Evolutionary conservation across 2,113 vertebrate species (phyloP), one percentile per base, ranked within the genome.

Genomic region (Tauraco erythrolophus): DNA sequence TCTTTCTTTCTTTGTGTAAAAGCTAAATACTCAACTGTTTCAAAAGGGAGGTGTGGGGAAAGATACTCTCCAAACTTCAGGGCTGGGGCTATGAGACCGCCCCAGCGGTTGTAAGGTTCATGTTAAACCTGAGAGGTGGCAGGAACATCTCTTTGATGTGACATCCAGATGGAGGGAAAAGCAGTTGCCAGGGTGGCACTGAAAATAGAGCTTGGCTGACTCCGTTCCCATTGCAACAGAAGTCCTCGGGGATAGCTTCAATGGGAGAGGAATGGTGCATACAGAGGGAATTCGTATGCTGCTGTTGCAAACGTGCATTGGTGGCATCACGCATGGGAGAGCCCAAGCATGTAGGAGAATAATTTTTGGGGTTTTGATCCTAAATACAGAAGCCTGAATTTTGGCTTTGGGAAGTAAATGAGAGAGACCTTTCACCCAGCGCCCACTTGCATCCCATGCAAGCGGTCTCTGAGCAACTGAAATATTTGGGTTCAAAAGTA

Each of bases 141-240:
- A 94, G 81, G 83, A 84, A 33, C 1, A 1, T 56, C 83, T 91
- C 80, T 91, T 17, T 79, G 89, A 84, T 64, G 74, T 89, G 89
- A 94, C 91, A 92, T 89, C 86, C 76, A 91, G 37, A 82, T 39
- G 65, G 86, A 95, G 48, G 64, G 57, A 72, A 94, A 87, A 78
- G 64, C 0, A 3, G 95, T 95, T 95, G 72, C 95, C 80, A 87
- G 84, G 80, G 91, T 91, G 92, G 95, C 70, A 82, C 33, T 76
- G 94, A 92, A 94, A 94, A 68, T 16, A 60, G 69, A 92, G 65
- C 60, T 64, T 85, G 76, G 84, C 9, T 76, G 81, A 30, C 79
- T 92, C 66, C 2, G 1, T 51, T 91, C 85, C 82, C 71, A 35
- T 9, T 27, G 41, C 82, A 74, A 72, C 89, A 88, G 64, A 78